Evolutionary conservation across 2,113 vertebrate genomes (phyloP), one percentile per base, ranked within the genome.

Genomic region (Saguinus midas): DNA sequence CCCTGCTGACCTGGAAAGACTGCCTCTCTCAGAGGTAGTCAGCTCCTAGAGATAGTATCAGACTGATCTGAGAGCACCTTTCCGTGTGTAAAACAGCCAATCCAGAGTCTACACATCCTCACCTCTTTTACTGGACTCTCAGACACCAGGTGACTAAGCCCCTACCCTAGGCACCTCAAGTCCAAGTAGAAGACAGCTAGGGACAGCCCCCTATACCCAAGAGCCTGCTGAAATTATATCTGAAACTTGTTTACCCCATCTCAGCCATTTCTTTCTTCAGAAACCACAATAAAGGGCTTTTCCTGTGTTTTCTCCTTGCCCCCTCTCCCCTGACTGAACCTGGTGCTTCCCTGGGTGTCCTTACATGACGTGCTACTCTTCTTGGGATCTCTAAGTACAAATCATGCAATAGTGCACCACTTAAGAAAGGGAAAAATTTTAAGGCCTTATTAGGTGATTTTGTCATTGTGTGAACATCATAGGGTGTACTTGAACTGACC

Each of bases 311-410:
- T 11, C 12, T 32, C 13, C 32, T 29, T 5, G 6, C 5, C 23
- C 40, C 25, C 18, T n/a, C 27, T 40, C 10, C 10, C 70, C 21
- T 78, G n/a, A 25, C 13, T 4, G 5, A 17, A n/a, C 17, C 50
- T 2, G 1, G 18, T 27, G 29, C 32, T 48, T 13, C 45, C 37
- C 5, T 3, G 2, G 5, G 5, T 9, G 64, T 6, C 8, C 11
- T 3, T 5, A 20, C 29, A 0, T 76, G 32, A 7, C 3, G 0
- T 18, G 23, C 40, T 18, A 32, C 17, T 3, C 58, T 8, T 35
- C 9, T 23, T 25, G 40, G 29, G 37, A 52, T 5, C 48, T 70
- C 5, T 37, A 79, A 43, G 8, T 25, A 13, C 37, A 29, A 43
- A 27, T 61, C 23, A 11, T 11, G 37, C 37, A 40, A 37, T 73